These are phyloP conservation scores for Aspidapion aeneum DNA, from an alignment of 2,888 invertebrate genomes.

Conservation along the genomic window DNA sequence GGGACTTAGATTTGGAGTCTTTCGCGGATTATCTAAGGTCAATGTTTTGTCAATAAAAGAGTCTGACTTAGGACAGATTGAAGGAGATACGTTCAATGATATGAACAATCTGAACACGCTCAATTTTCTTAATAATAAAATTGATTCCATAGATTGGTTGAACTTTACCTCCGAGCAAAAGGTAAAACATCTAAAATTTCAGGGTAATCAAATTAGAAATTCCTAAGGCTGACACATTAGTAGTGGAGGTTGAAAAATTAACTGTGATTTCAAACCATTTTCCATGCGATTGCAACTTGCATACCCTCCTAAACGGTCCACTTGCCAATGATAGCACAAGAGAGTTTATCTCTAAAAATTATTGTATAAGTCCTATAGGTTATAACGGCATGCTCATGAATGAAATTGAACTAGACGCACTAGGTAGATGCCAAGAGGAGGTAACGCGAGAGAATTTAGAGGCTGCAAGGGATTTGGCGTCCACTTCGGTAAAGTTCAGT, in stretches of 20 bases:
- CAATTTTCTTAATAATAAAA: conserved; percentile 80
- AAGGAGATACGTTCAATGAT: conserved; percentile 74
- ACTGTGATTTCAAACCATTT: conserved; percentile 77
- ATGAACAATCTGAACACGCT: conserved; percentile 50
- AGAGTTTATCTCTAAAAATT: conserved; percentile 72
- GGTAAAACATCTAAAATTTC: conserved; percentile 67
- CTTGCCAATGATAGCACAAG: conserved; percentile 64
- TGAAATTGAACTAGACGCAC: conserved; percentile 60
- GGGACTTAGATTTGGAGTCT: conserved; percentile 51
- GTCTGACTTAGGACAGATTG: conserved; percentile 75
- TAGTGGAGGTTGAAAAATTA: conserved; percentile 68
- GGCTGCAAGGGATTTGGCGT: conserved; percentile 43
- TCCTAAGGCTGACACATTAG: conserved; percentile 63
- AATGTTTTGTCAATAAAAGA: conserved; percentile 75
- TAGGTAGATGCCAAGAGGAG: conserved; percentile 67
- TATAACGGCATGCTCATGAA: conserved; percentile 75
- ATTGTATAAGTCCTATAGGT: conserved; percentile 82
- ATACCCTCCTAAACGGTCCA: conserved; percentile 72
- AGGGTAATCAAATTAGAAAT: conserved; percentile 84
- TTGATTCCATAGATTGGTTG: conserved; percentile 75
- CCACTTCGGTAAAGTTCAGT: conserved; percentile 3
- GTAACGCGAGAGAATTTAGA: conserved; percentile 64
- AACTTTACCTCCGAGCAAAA: conserved; percentile 67
- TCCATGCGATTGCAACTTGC: conserved; percentile 83
- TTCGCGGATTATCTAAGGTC: conserved; percentile 73